Conservation (phyloP, 30 jellyfish, hydroid and myxozoan species). For the Turritopsis rubra region DNA sequence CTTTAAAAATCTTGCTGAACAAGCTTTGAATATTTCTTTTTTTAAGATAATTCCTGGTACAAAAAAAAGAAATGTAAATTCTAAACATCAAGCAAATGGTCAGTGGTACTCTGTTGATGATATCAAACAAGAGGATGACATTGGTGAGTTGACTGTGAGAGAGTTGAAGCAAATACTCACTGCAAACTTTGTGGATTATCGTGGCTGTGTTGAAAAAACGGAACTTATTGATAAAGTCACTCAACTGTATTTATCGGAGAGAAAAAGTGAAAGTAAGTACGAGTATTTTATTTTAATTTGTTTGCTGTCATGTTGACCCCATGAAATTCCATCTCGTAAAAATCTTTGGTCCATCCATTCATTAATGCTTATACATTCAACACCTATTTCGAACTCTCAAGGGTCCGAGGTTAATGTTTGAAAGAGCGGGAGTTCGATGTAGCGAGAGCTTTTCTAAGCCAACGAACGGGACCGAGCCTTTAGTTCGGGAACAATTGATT, state of each 20-base stretch:
- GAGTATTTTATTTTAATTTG: too few relatives aligned
- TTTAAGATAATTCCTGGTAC: not conserved
- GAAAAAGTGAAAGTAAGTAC: constrained; percentile 9
- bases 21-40: not conserved
- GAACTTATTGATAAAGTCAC: constrained; percentile 83
- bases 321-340: too few relatives aligned
- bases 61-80: not conserved
- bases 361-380: too few relatives aligned
- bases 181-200: constrained; percentile 71
- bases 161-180: constrained; percentile 80
- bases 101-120: constrained; percentile 81
- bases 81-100: constrained; percentile 8
- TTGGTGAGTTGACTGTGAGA: constrained; percentile 35
- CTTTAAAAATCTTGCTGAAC: too few relatives aligned
- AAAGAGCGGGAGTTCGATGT: too few relatives aligned
- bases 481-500: too few relatives aligned
- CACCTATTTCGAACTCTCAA: too few relatives aligned
- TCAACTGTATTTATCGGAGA: constrained; percentile 54
- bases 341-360: too few relatives aligned
- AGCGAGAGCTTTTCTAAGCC: too few relatives aligned
- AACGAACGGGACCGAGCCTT: too few relatives aligned
- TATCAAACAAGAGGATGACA: constrained; percentile 49
- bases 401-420: too few relatives aligned
- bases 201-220: constrained; percentile 83
- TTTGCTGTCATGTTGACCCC: too few relatives aligned